Evolutionary conservation across 2,797 vertebrate genomes (phyloP), one percentile per base, ranked within the genome.

Genomic region (Falco biarmicus): DNA sequence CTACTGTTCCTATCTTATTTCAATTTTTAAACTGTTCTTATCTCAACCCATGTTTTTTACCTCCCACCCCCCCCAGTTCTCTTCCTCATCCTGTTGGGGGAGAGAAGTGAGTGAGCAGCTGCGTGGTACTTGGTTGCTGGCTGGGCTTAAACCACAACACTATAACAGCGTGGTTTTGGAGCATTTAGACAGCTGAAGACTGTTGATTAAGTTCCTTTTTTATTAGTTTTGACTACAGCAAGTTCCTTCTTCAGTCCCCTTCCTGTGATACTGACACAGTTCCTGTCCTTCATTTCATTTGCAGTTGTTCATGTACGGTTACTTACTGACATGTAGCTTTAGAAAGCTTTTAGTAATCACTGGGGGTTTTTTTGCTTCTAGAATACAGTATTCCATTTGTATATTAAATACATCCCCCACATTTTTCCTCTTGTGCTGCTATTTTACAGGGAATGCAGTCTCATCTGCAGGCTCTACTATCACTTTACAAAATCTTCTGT

Each of bases 401-500:
- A 5, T 61, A 51, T 65, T 83, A 34, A 85, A 75, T 83, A 32
- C 6, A 43, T 19, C 54, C 8, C 10, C 13, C 15, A 14, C 7
- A 10, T 89, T 89, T 45, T 93, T 63, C 59, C 15, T 83, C 15
- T 61, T 59, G 29, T 95, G 80, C 37, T 96, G 64, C 97, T 83
- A 61, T 93, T 96, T 92, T 13, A 43, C 96, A 99, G 99, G 99
- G 99, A 95, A 96, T 97, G 84, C 99, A 99, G 79, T 96, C 98
- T 21, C 97, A 99, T 91, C 98, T 99, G 21, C 97, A 99, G 85
- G 98, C 99, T 93, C 97, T 99, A 3, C 97, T 99, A 21, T 99
- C 98, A 2, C 96, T 99, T 87, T 99, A 99, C 97, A 99, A 99
- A 97, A 98, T 99, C 59, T 99, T 99, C 94, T 98, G 97, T 86